Evolutionary conservation across 2,888 invertebrate genomes (phyloP).

Genomic region (Spodoptera exigua): DNA sequence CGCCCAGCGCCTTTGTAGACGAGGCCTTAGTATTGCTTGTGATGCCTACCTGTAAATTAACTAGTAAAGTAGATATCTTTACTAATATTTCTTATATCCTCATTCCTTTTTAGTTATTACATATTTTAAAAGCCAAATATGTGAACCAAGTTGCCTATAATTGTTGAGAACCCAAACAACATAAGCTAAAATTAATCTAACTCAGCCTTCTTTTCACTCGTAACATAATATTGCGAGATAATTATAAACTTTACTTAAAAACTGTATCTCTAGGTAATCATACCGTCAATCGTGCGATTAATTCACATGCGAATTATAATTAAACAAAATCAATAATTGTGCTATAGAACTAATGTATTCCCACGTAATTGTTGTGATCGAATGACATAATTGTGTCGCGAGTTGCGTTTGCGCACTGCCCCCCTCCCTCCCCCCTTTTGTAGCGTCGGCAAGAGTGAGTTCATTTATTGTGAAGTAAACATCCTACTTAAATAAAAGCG

Average conservation of each 20-base stretch:
- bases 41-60: too few relatives aligned
- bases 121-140: too few relatives aligned
- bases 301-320: conserved; percentile 42
- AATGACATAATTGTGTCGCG: conserved; percentile 78
- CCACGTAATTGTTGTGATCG: conserved; percentile 76
- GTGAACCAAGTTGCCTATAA: too few relatives aligned
- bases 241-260: conserved; percentile 8
- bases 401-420: conserved; percentile 47
- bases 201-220: too few relatives aligned
- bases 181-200: too few relatives aligned
- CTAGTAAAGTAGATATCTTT: too few relatives aligned
- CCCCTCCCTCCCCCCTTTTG: conserved; percentile 24
- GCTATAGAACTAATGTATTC: conserved; percentile 67
- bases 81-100: too few relatives aligned
- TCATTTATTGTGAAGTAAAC: background rate
- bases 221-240: too few relatives aligned
- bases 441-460: conserved; percentile 58
- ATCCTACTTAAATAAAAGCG: conserved; percentile 4
- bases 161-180: too few relatives aligned
- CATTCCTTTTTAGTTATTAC: too few relatives aligned
- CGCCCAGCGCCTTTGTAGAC: too few relatives aligned
- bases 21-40: too few relatives aligned
- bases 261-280: conserved; percentile 7
- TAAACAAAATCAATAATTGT: conserved; percentile 48
- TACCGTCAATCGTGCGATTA: conserved; percentile 19